Evolutionary conservation across 2,113 vertebrate genomes (phyloP).

Genomic region (Chaetops frenatus): DNA sequence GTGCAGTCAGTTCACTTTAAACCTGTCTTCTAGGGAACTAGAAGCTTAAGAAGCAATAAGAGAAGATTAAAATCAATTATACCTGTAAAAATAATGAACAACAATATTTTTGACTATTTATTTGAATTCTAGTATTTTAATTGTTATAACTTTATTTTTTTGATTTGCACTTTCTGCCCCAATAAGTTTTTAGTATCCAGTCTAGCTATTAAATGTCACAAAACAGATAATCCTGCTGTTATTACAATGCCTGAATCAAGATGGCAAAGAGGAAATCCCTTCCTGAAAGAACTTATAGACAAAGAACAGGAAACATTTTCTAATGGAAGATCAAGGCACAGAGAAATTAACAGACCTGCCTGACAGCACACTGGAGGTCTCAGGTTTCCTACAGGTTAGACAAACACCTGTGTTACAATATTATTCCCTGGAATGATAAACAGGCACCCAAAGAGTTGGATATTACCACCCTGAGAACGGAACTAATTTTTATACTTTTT

Average conservation of each 20-base stretch:
- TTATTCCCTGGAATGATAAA: background rate
- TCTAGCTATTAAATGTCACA: background rate
- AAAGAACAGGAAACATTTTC: background rate
- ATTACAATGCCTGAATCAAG: background rate
- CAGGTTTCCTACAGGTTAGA: background rate
- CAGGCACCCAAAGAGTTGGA: background rate
- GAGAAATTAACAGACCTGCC: background rate
- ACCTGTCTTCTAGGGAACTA: background rate
- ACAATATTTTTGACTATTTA: background rate
- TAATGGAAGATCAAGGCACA: background rate
- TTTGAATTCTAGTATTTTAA: background rate
- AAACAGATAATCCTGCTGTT: background rate
- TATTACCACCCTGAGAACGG: background rate
- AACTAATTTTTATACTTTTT: background rate
- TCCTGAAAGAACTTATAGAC: background rate
- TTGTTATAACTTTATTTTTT: background rate
- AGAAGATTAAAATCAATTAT: background rate
- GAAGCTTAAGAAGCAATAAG: background rate
- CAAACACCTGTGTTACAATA: background rate
- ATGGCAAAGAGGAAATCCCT: background rate
- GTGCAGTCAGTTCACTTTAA: background rate
- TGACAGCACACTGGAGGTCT: background rate
- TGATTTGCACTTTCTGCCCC: background rate
- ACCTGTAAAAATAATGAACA: background rate
- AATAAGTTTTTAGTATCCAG: background rate